phyloP scores from a whole-genome alignment of 2,888 invertebrate genomes.

The Sphinx pinastri region DNA sequence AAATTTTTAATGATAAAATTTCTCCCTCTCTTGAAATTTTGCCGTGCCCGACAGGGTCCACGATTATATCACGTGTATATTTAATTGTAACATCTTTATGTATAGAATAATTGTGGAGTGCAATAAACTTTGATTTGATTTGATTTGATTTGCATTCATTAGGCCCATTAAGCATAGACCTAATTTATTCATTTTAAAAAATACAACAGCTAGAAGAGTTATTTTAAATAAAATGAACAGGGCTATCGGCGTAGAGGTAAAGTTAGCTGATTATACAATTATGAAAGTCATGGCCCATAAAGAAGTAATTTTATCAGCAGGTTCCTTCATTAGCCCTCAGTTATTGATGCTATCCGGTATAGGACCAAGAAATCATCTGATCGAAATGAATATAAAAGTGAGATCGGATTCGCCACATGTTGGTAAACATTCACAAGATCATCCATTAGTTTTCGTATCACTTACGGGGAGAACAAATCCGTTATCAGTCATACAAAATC shows the following conservation, averaged over 20 bases:
- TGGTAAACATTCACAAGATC: slow-evolving; percentile 56
- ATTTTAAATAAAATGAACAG: slow-evolving; percentile 41
- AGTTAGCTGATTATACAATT: slow-evolving; percentile 33
- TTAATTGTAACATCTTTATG: no score
- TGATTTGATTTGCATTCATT: no score
- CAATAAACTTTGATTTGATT: no score
- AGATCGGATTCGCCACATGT: slow-evolving; percentile 51
- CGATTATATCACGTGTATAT: no score
- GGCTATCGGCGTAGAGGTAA: slow-evolving; percentile 50
- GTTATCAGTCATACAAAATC: slow-evolving; percentile 37
- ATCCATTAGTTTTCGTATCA: slow-evolving; percentile 43
- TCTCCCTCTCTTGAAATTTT: no score
- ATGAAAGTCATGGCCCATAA: slow-evolving; percentile 41
- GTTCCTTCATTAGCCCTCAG: slow-evolving; percentile 56
- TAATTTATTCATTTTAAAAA: slow-evolving; percentile 51
- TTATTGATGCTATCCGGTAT: slow-evolving; percentile 61
- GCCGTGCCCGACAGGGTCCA: no score
- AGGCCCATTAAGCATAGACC: slow-evolving; percentile 41
- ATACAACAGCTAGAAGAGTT: slow-evolving; percentile 48
- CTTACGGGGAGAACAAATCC: slow-evolving; percentile 40
- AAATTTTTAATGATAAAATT: no score
- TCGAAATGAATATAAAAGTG: slow-evolving; percentile 45
- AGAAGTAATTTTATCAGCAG: slow-evolving; percentile 59
- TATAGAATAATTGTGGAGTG: no score
- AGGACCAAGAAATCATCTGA: slow-evolving; percentile 52